Evolutionary conservation across 2,888 invertebrate species (phyloP).

Genomic region (Caenorhabditis becei): DNA sequence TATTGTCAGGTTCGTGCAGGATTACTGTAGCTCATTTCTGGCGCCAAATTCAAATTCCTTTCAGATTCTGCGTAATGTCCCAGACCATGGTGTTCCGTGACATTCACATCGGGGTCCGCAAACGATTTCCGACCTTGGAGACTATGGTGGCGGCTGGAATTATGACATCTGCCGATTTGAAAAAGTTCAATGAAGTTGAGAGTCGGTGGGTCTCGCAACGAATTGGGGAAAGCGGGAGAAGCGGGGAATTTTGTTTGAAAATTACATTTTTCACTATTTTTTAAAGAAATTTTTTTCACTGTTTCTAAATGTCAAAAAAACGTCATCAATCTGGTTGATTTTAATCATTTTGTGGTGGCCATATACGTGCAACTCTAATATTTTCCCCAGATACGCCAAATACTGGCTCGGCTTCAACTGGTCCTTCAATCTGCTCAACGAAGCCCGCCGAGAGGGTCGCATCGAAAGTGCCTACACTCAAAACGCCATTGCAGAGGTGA

Average conservation of each 20-base stretch:
- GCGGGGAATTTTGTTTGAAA: not conserved
- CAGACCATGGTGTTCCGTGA: slow-evolving; percentile 73
- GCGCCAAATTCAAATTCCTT: slow-evolving; percentile 1
- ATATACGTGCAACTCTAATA: too few species aligned
- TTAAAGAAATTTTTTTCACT: too few species aligned
- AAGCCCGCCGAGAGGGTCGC: slow-evolving; percentile 62
- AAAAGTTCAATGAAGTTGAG: slow-evolving; percentile 57
- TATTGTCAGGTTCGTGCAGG: slow-evolving; percentile 69
- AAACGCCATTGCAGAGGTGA: slow-evolving; percentile 66
- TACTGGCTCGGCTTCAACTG: slow-evolving; percentile 79
- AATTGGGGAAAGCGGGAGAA: too few species aligned
- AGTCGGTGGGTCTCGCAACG: slow-evolving; percentile 23
- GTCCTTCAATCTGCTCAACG: slow-evolving; percentile 71
- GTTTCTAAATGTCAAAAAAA: too few species aligned
- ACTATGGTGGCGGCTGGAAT: slow-evolving; percentile 67
- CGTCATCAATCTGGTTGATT: not conserved
- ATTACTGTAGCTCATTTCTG: too few species aligned
- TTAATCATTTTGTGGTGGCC: not conserved
- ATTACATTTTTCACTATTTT: not conserved
- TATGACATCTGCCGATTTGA: slow-evolving; percentile 53
- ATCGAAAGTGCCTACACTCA: slow-evolving; percentile 60
- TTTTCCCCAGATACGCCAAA: slow-evolving; percentile 66
- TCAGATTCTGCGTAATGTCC: slow-evolving; percentile 66
- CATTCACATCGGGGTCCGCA: slow-evolving; percentile 69
- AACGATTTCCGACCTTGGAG: slow-evolving; percentile 66